Conservation (phyloP, 2,113 vertebrate genomes). For the Bothrops jararaca region DNA sequence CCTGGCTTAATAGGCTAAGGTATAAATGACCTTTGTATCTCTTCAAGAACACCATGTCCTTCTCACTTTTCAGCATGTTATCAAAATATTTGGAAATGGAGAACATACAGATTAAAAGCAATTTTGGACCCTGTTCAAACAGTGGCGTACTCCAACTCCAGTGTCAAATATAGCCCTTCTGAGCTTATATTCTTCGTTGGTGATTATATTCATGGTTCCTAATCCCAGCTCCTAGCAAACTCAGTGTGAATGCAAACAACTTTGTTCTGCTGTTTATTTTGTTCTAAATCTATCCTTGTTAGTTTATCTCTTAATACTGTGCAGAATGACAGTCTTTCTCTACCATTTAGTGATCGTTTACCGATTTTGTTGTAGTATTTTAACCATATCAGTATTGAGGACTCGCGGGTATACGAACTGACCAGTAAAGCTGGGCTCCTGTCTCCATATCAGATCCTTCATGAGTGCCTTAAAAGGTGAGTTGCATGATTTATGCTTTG, state of each 20-base stretch:
- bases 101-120: neutral
- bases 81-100: neutral
- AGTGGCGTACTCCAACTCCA: no score
- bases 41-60: neutral
- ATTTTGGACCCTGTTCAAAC: no score
- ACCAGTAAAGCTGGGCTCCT: constrained; percentile 98
- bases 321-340: neutral
- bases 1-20: neutral
- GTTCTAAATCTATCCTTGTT: neutral
- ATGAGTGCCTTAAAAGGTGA: constrained; percentile 99
- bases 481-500: neutral
- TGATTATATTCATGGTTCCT: no score
- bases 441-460: constrained; percentile 99
- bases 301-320: neutral
- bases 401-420: constrained; percentile 96
- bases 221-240: neutral
- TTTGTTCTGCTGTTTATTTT: neutral
- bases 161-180: neutral
- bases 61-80: neutral
- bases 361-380: constrained; percentile 85
- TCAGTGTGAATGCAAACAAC: neutral
- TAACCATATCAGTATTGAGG: constrained; percentile 99
- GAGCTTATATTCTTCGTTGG: neutral
- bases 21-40: neutral
- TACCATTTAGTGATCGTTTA: neutral